A percentile compares a stretch with the other conserved stretches of the same genome.
Conservation (phyloP, 1,140 invertebrate genomes). For the Drosophila erecta region DNA sequence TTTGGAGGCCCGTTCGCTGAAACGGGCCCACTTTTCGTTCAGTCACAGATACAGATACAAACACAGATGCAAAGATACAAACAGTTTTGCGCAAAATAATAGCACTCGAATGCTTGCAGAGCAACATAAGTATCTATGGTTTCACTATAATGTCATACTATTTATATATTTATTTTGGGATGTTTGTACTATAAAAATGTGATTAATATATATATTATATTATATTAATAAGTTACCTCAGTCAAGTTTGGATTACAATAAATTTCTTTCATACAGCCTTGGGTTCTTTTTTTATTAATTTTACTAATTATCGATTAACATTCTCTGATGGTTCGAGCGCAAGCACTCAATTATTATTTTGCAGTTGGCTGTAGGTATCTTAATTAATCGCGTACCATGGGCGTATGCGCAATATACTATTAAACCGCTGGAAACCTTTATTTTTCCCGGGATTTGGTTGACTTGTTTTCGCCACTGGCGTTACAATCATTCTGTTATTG, state of each 20-base stretch:
- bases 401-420: constrained; percentile 67
- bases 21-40: constrained; percentile 59
- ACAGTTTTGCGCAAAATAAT: constrained; percentile 16
- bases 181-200: no score
- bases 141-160: not conserved
- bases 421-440: constrained; percentile 16
- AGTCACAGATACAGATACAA: constrained; percentile 16
- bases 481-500: constrained; percentile 67
- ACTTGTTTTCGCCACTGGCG: constrained; percentile 34
- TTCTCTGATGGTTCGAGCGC: no score
- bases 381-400: constrained; percentile 47
- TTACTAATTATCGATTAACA: no score
- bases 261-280: no score
- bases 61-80: constrained; percentile 23
- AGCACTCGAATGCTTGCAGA: not conserved
- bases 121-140: not conserved
- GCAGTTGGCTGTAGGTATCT: constrained; percentile 9
- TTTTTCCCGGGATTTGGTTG: constrained; percentile 11
- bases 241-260: no score
- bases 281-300: no score
- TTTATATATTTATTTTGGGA: no score
- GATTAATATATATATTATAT: no score
- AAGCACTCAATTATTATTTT: not conserved
- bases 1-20: constrained; percentile 68
- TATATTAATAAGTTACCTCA: no score